phyloP scores from a whole-genome alignment of 2,113 vertebrate genomes.

The Platichthys flesus region DNA sequence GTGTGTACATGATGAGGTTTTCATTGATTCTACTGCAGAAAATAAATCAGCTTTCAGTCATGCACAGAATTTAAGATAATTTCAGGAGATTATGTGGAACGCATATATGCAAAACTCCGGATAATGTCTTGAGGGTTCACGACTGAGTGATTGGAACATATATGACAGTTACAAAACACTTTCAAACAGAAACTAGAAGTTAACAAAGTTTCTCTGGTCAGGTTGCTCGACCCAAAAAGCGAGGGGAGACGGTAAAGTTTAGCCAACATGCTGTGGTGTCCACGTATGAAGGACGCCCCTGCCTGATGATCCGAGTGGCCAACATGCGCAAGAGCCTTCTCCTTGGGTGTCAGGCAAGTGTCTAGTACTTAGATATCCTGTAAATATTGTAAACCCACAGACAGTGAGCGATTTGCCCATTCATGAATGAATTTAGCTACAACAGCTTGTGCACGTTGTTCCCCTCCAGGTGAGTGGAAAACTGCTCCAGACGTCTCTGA shows the following conservation, averaged over 20 bases:
- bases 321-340: slow-evolving; percentile 97
- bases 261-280: slow-evolving; percentile 93
- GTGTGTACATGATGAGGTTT: too few species aligned
- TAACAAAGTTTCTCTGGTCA: slow-evolving; percentile 30
- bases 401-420: not conserved
- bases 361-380: not conserved
- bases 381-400: not conserved
- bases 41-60: too few species aligned
- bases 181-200: not conserved
- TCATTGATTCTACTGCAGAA: too few species aligned
- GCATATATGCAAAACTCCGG: too few species aligned
- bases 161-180: not conserved
- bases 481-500: slow-evolving; percentile 90
- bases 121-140: too few species aligned
- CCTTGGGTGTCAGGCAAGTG: slow-evolving; percentile 89
- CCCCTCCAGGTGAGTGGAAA: slow-evolving; percentile 88
- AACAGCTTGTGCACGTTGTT: not conserved
- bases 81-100: too few species aligned
- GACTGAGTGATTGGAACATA: too few species aligned
- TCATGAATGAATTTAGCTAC: not conserved
- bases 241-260: slow-evolving; percentile 93
- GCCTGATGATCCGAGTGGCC: slow-evolving; percentile 94
- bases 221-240: slow-evolving; percentile 94
- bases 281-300: slow-evolving; percentile 88
- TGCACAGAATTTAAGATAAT: too few species aligned